Base-by-base conservation (phyloP, 2,113 vertebrate genomes). In the Phrynosoma platyrhinos region DNA sequence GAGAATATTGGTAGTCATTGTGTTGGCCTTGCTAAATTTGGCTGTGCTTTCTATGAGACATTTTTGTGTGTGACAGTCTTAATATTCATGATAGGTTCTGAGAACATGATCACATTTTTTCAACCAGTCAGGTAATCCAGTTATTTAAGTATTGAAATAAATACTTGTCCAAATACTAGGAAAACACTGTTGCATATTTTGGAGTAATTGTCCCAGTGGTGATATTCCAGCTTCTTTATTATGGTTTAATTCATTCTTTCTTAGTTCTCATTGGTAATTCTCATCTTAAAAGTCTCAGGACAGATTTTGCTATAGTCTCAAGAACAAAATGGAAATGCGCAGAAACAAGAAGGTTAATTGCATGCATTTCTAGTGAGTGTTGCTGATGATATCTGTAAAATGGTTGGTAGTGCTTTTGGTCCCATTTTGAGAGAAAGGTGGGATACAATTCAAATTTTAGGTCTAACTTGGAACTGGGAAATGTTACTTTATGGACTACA, bases 361-460 rank as follows among this genome's bases (percentile, higher is more conserved):
- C 27, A 77, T 82, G 71, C 12, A 40, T 68, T 85, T 87, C 68
- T 53, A 87, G 5, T 66, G 88, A 4, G 2, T 80, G 7, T 1
- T 14, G 80, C 42, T 89, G 71, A 78, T 78, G 83, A 79, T 42
- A 40, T 89, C 92, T 92, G 30, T 89, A 79, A 89, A 80, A 64
- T 36, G 32, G 58, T 2, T 79, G 1, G 9, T 47, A 58, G 4
- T 32, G 42, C 86, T 91, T 27, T 69, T 76, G 13, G 40, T 1
- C 74, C 20, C 62, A 47, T 47, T 47, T 47, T 47, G 47, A 47
- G 47, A 47, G 47, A 47, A 47, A 47, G 47, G 47, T 47, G 47
- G 47, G 47, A 47, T 47, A 47, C 47, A 47, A 47, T 47, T 47
- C 47, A 47, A 47, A 47, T 47, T 47, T 47, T 6, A 47, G 47